Conservation (phyloP, 2,797 vertebrate genomes). For the Valencia hispanica region DNA sequence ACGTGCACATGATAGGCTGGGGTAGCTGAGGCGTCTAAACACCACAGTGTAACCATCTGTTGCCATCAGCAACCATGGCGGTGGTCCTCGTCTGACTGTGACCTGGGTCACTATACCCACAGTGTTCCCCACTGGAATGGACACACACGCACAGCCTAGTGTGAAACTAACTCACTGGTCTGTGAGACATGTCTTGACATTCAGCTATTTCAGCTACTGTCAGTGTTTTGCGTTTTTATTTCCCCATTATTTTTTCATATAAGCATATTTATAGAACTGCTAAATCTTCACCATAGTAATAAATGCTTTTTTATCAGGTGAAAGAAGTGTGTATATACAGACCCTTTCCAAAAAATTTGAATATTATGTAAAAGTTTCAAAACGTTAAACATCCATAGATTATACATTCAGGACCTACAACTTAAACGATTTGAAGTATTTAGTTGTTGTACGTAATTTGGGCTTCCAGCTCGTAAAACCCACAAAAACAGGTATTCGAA, state of each 20-base stretch:
- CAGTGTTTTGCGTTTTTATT: constrained; percentile 9
- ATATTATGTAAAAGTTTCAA: no score
- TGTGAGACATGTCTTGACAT: constrained; percentile 10
- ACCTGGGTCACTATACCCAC: constrained; percentile 63
- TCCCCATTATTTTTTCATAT: neutral
- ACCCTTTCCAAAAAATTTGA: no score
- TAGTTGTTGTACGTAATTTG: no score
- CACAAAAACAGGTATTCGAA: no score
- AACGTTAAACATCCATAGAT: no score
- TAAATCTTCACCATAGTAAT: constrained; percentile 20
- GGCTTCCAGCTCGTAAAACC: no score
- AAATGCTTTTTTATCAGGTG: constrained; percentile 26
- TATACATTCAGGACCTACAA: no score
- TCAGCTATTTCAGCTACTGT: neutral
- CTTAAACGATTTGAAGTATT: no score
- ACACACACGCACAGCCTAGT: constrained; percentile 30
- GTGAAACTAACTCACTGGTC: constrained; percentile 22
- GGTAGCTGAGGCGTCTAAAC: constrained; percentile 63
- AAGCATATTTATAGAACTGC: constrained; percentile 19
- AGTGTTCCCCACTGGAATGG: constrained; percentile 56
- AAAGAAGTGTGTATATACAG: constrained; percentile 52
- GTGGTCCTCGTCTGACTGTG: constrained; percentile 67
- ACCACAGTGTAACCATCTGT: constrained; percentile 74
- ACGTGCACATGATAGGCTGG: constrained; percentile 48
- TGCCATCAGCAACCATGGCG: constrained; percentile 62